These are phyloP conservation scores for Keiferia lycopersicella DNA, from an alignment of 2,888 invertebrate genomes.

Conservation along the genomic window DNA sequence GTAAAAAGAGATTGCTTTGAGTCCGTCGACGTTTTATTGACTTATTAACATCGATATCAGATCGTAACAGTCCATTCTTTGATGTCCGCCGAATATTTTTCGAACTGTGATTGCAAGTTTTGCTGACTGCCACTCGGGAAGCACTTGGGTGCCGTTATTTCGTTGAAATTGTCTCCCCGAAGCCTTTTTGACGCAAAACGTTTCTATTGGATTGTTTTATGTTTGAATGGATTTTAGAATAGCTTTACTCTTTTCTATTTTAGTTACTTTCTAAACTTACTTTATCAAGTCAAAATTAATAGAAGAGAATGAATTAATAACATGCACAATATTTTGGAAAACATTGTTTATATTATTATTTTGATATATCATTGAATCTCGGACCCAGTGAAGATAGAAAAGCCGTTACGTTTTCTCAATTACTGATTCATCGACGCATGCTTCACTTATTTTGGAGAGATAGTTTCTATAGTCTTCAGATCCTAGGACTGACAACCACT, in stretches of 20 bases:
- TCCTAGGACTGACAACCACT: slow-evolving; percentile 47
- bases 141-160: slow-evolving; percentile 17
- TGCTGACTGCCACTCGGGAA: slow-evolving; percentile 5
- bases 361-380: no score
- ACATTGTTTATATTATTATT: no score
- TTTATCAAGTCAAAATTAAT: no score
- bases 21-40: slow-evolving; percentile 77
- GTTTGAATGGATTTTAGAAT: not conserved
- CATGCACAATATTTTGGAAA: no score
- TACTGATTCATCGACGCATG: slow-evolving; percentile 32
- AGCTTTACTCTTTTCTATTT: not conserved
- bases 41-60: slow-evolving; percentile 81
- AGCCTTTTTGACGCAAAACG: not conserved
- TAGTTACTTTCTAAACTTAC: no score
- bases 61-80: slow-evolving; percentile 78
- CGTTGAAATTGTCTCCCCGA: slow-evolving; percentile 3
- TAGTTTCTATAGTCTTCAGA: slow-evolving; percentile 31
- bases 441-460: slow-evolving; percentile 32
- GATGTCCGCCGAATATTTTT: slow-evolving; percentile 72
- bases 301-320: no score
- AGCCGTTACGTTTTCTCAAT: slow-evolving; percentile 22
- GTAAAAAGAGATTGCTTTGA: slow-evolving; percentile 80
- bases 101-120: slow-evolving; percentile 51
- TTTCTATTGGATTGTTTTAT: slow-evolving; percentile 15
- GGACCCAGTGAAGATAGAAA: no score